A percentile compares a stretch with the other conserved stretches of the same genome.
Conservation (phyloP, 2,888 invertebrate genomes). For the Sinodicranocentrus sp. region DNA sequence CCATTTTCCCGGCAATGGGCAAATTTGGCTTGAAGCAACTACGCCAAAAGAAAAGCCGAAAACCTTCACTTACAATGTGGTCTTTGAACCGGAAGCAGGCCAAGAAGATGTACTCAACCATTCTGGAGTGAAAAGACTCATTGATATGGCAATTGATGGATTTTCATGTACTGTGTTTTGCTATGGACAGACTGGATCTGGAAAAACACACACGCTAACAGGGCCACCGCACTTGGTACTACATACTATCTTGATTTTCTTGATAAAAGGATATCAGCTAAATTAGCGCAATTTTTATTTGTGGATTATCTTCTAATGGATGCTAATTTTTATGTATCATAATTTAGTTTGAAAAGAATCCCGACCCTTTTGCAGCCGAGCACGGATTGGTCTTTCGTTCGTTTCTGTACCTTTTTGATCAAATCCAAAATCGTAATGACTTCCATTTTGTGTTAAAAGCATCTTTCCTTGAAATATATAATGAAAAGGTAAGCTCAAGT, state of each 20-base stretch:
- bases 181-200: conserved; percentile 97
- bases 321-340: conserved; percentile 2
- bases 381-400: conserved; percentile 94
- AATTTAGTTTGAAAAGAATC: conserved; percentile 82
- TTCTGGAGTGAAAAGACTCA: conserved; percentile 92
- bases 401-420: conserved; percentile 92
- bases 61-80: conserved; percentile 96
- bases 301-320: background rate
- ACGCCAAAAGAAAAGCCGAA: conserved; percentile 84
- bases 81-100: conserved; percentile 94
- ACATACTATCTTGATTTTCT: no score
- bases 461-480: conserved; percentile 97
- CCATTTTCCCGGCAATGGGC: conserved; percentile 94
- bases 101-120: conserved; percentile 92
- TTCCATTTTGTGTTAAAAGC: conserved; percentile 92
- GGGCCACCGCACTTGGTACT: conserved; percentile 92
- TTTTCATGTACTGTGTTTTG: conserved; percentile 97
- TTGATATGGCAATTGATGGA: conserved; percentile 96
- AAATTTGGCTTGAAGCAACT: conserved; percentile 81
- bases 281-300: background rate
- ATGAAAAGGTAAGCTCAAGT: conserved; percentile 88
- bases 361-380: conserved; percentile 85
- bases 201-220: conserved; percentile 96
- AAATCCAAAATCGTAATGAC: conserved; percentile 87
- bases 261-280: background rate